These are phyloP conservation scores for Atta colombica DNA, from an alignment of 1,140 invertebrate species.

Conservation along the genomic window DNA sequence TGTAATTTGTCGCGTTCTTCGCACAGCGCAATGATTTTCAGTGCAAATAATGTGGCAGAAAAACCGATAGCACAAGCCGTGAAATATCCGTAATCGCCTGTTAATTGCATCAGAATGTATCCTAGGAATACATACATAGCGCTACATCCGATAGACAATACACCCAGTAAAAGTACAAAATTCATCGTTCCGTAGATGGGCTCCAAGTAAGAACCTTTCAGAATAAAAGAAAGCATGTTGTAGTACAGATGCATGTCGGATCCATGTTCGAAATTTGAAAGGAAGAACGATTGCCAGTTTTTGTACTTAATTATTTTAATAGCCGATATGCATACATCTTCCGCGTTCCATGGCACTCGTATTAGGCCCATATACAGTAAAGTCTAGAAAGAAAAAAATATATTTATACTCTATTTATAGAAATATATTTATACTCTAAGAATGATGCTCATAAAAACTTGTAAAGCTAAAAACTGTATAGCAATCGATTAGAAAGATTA, in stretches of 20 bases:
- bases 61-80: conserved; percentile 90
- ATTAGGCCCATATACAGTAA: conserved; percentile 86
- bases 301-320: conserved; percentile 86
- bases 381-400: conserved; percentile 79
- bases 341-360: conserved; percentile 87
- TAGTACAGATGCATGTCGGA: conserved; percentile 92
- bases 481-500: background rate
- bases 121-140: conserved; percentile 87
- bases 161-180: conserved; percentile 87
- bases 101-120: conserved; percentile 80
- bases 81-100: conserved; percentile 84
- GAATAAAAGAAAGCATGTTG: conserved; percentile 91
- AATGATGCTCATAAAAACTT: background rate
- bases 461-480: background rate
- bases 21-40: conserved; percentile 89
- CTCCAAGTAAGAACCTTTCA: conserved; percentile 89
- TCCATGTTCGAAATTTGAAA: conserved; percentile 90
- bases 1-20: conserved; percentile 84
- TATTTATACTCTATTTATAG: background rate
- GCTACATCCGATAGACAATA: conserved; percentile 88
- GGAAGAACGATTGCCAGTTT: conserved; percentile 88
- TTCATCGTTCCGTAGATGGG: conserved; percentile 87
- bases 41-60: conserved; percentile 89
- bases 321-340: conserved; percentile 89
- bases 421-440: background rate